Percentiles rank a stretch among this genome's conserved stretches.
phyloP scores from a whole-genome alignment of 2,888 invertebrate species.

The Chymomyza procnemis region DNA sequence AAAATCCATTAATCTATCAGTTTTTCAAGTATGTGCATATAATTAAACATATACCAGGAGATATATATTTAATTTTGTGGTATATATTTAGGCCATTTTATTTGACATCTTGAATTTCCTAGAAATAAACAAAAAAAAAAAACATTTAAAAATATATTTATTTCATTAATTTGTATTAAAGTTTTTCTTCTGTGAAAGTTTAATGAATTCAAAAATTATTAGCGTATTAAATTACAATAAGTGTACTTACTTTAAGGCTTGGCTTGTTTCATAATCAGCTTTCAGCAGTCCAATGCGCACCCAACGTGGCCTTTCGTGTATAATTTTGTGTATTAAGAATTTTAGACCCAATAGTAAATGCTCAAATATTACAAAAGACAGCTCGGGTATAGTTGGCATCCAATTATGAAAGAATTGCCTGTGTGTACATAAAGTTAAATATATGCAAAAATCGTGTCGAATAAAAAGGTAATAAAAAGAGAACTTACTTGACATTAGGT shows the following conservation, averaged over 20 bases:
- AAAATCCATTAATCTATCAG: too few species aligned
- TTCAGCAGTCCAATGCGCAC: slow-evolving; percentile 83
- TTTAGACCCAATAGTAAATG: slow-evolving; percentile 84
- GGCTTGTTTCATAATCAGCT: slow-evolving; percentile 82
- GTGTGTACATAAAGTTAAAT: slow-evolving; percentile 11
- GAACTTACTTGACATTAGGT: slow-evolving; percentile 80
- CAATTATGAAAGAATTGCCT: slow-evolving; percentile 75
- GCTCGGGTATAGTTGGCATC: slow-evolving; percentile 72
- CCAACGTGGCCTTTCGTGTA: slow-evolving; percentile 85
- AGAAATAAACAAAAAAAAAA: slow-evolving; percentile 22
- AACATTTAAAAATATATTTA: too few species aligned
- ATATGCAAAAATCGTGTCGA: not conserved
- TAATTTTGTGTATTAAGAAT: slow-evolving; percentile 83
- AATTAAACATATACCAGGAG: not conserved
- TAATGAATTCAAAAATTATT: too few species aligned
- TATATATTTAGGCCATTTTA: slow-evolving; percentile 52
- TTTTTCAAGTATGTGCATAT: not conserved
- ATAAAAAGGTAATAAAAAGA: not conserved
- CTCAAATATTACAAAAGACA: slow-evolving; percentile 84
- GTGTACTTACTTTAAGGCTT: slow-evolving; percentile 82
- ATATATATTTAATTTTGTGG: not conserved
- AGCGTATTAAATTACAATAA: too few species aligned
- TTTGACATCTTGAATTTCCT: slow-evolving; percentile 73
- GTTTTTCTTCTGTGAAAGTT: too few species aligned
- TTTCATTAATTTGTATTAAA: too few species aligned